These are phyloP conservation scores for Epicampocera succincta DNA, from an alignment of 2,888 invertebrate genomes.

Conservation along the genomic window DNA sequence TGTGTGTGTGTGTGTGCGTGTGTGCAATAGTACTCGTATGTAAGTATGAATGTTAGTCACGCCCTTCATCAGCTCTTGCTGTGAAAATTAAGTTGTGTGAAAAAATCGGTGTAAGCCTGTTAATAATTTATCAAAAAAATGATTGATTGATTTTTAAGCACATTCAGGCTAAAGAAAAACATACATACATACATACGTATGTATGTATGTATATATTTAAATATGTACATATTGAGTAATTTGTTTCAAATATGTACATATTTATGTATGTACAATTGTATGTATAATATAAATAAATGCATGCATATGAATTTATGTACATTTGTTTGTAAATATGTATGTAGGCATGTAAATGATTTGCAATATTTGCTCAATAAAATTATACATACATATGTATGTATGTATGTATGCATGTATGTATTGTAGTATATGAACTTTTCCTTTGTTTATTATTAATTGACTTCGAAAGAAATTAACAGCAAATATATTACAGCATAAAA, in stretches of 20 bases:
- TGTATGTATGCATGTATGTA: slow-evolving; percentile 2
- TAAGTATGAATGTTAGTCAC: no score
- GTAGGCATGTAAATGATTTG: not conserved
- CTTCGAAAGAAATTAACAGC: slow-evolving; percentile 3
- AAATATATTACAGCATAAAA: slow-evolving; percentile 11
- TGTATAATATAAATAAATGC: no score
- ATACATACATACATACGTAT: no score
- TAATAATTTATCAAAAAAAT: slow-evolving; percentile 16
- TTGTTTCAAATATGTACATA: no score
- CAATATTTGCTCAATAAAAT: not conserved
- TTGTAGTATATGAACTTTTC: not conserved
- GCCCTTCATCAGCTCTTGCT: no score
- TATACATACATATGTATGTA: not conserved
- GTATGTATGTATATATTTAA: no score
- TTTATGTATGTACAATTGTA: not conserved
- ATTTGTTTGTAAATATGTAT: not conserved
- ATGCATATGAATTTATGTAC: no score
- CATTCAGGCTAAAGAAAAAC: not conserved
- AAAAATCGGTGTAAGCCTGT: slow-evolving; percentile 5
- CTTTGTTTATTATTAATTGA: not conserved
- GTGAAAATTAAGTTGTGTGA: not conserved
- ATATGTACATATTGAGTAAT: no score
- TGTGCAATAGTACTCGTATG: no score
- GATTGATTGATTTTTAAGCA: slow-evolving; percentile 50
- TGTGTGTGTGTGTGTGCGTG: no score